Evolutionary conservation across 2,113 vertebrate genomes (phyloP).

Genomic region (Cyprinodon brontotheroides): DNA sequence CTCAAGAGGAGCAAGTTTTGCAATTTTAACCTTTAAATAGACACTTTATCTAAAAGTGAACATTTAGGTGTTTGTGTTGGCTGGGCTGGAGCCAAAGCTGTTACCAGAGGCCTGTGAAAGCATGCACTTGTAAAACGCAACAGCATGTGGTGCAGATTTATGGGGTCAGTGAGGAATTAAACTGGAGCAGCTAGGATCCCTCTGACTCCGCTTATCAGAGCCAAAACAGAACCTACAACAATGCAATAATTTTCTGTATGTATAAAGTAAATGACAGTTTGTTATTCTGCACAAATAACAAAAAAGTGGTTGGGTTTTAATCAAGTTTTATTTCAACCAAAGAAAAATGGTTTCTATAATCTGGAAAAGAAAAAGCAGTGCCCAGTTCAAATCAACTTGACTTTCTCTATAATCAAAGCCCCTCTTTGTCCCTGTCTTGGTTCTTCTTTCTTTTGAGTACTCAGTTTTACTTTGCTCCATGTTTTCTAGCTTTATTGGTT

Average conservation of each 20-base stretch:
- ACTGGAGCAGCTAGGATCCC: slow-evolving; percentile 26
- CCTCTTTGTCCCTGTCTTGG: background rate
- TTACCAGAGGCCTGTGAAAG: slow-evolving; percentile 21
- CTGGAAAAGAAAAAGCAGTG: slow-evolving; percentile 3
- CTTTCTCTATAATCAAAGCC: slow-evolving; percentile 27
- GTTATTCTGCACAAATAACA: too few relatives aligned
- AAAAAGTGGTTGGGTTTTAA: background rate
- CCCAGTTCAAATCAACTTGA: slow-evolving; percentile 31
- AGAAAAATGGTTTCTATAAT: background rate
- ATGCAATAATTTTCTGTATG: too few relatives aligned
- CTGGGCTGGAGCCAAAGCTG: background rate
- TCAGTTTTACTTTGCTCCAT: too few relatives aligned
- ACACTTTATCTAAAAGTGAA: background rate
- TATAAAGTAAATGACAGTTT: too few relatives aligned
- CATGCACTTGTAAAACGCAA: slow-evolving; percentile 28
- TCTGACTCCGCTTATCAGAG: slow-evolving; percentile 16
- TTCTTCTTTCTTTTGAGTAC: too few relatives aligned
- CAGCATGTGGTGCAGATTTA: slow-evolving; percentile 41
- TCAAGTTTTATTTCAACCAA: slow-evolving; percentile 14
- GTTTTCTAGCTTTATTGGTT: too few relatives aligned
- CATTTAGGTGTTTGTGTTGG: background rate
- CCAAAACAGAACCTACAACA: too few relatives aligned
- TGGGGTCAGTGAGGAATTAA: slow-evolving; percentile 52
- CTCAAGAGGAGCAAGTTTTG: background rate
- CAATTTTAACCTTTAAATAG: background rate